phyloP scores from a whole-genome alignment of 2,113 vertebrate genomes.

The Trachemys scripta region DNA sequence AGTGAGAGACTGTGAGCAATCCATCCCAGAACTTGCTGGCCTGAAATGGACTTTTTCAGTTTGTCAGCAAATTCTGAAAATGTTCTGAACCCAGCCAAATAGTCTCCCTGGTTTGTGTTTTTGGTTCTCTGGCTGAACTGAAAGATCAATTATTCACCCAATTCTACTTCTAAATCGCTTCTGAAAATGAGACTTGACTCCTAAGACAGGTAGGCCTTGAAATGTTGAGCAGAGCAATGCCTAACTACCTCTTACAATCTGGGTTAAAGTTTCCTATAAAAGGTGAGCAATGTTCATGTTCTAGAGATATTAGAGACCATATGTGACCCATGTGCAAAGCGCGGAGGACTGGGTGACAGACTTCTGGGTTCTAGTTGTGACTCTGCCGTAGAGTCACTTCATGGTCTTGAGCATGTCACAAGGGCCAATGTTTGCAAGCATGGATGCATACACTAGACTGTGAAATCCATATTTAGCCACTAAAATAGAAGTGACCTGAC shows the following conservation, averaged over 20 bases:
- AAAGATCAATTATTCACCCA: background rate
- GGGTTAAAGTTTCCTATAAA: background rate
- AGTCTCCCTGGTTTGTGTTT: background rate
- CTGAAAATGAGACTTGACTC: background rate
- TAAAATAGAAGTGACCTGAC: background rate
- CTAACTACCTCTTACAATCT: background rate
- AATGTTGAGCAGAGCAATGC: background rate
- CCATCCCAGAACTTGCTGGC: background rate
- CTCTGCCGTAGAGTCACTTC: background rate
- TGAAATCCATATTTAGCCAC: background rate
- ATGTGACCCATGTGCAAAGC: background rate
- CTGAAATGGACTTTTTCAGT: background rate
- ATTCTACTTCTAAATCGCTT: background rate
- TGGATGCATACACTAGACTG: fast-evolving
- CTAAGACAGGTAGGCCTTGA: background rate
- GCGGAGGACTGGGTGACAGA: background rate
- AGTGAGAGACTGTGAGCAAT: background rate
- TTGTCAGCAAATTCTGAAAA: background rate
- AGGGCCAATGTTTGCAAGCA: background rate
- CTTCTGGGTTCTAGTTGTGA: background rate
- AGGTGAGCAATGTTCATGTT: background rate
- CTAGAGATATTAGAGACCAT: background rate
- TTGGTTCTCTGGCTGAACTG: background rate
- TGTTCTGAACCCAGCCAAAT: background rate
- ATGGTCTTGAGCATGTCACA: background rate